phyloP scores from a whole-genome alignment of 2,888 invertebrate genomes.

The Helicoverpa assulta region DNA sequence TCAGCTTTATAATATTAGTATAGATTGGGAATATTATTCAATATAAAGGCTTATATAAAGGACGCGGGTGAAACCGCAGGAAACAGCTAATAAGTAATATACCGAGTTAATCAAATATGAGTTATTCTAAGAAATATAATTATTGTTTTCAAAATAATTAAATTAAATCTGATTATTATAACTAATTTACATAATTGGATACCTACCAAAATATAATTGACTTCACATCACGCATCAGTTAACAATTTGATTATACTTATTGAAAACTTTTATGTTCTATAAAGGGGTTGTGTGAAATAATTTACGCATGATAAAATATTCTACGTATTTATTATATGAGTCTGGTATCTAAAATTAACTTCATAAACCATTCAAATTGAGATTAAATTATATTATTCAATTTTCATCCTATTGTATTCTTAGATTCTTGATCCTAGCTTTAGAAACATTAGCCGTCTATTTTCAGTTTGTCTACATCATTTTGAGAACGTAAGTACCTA shows the following conservation, averaged over 20 bases:
- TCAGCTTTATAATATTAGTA: too few species aligned
- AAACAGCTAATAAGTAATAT: not conserved
- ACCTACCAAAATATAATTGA: not conserved
- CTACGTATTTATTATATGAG: not conserved
- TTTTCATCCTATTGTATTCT: too few species aligned
- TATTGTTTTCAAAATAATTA: constrained; percentile 13
- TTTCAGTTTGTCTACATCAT: too few species aligned
- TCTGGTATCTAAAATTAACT: not conserved
- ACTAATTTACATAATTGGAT: not conserved
- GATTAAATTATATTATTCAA: too few species aligned
- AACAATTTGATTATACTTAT: not conserved
- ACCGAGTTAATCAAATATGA: not conserved
- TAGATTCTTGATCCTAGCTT: too few species aligned
- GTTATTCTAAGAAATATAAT: constrained; percentile 10
- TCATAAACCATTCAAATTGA: too few species aligned
- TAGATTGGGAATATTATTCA: too few species aligned
- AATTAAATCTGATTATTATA: not conserved
- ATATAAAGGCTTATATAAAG: too few species aligned
- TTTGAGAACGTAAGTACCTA: too few species aligned
- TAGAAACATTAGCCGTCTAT: too few species aligned
- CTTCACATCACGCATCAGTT: not conserved
- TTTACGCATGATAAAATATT: not conserved
- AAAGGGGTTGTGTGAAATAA: not conserved
- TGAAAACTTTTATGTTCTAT: not conserved
- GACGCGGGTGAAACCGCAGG: too few species aligned